A percentile compares a stretch with the other conserved stretches of the same genome.
Conservation (phyloP, 2,888 invertebrate species). For the Netelia melanura region DNA sequence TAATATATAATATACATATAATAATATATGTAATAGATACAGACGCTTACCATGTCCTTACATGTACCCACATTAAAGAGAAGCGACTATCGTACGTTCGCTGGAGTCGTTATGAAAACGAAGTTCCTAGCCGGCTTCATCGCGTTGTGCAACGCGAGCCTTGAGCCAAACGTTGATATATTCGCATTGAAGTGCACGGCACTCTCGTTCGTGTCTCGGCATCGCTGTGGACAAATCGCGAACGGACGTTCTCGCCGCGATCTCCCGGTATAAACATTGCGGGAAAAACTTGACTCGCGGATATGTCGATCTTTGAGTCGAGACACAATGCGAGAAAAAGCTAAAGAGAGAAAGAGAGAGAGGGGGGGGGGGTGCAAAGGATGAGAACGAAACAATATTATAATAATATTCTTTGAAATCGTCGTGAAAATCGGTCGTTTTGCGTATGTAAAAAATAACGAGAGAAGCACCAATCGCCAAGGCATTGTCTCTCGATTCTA, state of each 20-base stretch:
- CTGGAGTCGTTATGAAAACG: constrained; percentile 14
- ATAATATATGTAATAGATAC: too few species aligned
- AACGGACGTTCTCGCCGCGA: constrained; percentile 48
- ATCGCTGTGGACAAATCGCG: constrained; percentile 29
- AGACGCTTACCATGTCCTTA: background rate
- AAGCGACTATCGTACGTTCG: background rate
- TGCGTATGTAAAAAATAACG: constrained; percentile 6
- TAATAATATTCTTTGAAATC: constrained; percentile 3
- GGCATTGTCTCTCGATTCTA: constrained; percentile 42
- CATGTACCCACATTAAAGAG: background rate
- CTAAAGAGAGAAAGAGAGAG: background rate
- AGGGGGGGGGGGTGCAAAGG: background rate
- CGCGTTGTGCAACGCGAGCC: constrained; percentile 42
- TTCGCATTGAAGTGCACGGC: constrained; percentile 13
- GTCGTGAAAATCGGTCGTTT: constrained; percentile 39
- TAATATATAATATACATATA: background rate
- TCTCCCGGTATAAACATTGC: constrained; percentile 29
- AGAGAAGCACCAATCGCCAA: background rate
- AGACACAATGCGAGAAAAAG: background rate
- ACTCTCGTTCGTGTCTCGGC: background rate
- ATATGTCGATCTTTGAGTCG: constrained; percentile 22
- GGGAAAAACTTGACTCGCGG: constrained; percentile 5
- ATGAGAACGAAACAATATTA: constrained; percentile 12
- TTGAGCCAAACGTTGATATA: constrained; percentile 38
- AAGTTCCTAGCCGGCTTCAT: constrained; percentile 16